Conservation (phyloP, 2,113 vertebrate genomes). For the Motacilla tschutschensis region DNA sequence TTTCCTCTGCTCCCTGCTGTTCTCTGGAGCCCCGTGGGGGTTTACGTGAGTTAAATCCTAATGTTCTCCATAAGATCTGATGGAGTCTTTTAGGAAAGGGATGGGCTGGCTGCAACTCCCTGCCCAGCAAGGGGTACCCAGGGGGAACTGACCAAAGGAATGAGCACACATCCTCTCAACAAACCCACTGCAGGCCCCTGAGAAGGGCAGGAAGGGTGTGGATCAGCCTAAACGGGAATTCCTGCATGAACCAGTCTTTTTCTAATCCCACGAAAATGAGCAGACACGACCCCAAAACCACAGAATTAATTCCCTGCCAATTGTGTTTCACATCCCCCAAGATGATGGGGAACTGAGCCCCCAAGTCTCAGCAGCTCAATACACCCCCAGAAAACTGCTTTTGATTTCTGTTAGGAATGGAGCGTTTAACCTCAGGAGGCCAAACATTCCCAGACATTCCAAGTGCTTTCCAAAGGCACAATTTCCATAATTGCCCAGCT, state of each 20-base stretch:
- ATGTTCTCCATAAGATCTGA: not conserved
- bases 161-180: not conserved
- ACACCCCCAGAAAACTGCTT: not conserved
- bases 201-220: not conserved
- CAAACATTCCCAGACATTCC: not conserved
- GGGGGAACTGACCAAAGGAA: not conserved
- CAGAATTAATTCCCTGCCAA: not conserved
- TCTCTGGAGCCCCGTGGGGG: not conserved
- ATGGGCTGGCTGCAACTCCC: not conserved
- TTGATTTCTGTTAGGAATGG: not conserved
- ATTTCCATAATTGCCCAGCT: not conserved
- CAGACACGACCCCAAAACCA: not conserved
- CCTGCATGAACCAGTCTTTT: not conserved
- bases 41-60: not conserved
- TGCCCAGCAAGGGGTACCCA: accelerated
- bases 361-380: not conserved
- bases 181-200: not conserved
- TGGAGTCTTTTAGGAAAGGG: not conserved
- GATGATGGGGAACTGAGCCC: not conserved
- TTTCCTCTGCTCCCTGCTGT: not conserved
- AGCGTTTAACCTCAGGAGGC: not conserved
- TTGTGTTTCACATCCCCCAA: not conserved
- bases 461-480: not conserved
- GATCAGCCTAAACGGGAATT: not conserved
- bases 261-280: not conserved